Evolutionary conservation across 2,888 invertebrate species (phyloP), one percentile per base, ranked within the genome.

Genomic region (Exocentrus adspersus): DNA sequence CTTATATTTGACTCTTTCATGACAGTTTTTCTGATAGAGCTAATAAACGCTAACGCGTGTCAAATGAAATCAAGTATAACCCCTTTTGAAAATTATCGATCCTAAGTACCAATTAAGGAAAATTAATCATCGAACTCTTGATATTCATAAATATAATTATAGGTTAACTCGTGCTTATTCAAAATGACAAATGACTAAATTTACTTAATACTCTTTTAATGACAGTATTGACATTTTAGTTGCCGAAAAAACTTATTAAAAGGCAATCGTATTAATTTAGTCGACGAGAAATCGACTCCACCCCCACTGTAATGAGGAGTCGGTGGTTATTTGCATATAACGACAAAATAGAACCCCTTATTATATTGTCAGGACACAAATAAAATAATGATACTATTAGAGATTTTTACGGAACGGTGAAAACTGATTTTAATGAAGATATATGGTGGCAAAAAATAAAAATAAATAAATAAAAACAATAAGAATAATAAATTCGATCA

Each of bases 131-230:
- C 42, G 16, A 63, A 62, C 65, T 65, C 64, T 63, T 69, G 67
- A 72, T 74, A 72, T 65, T 69, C 68, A 63, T 41, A 62, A 68
- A 48, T 32, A 50, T 67, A 64, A 67, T 67, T 67, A 62, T 37
- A 51, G 57, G 52, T 58, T 61, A 41, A 50, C 30, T 51, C 53
- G 46, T 61, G 62, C 62, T 62, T 53, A 66, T 71, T 68, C 69
- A 72, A 66, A 65, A 75, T 78, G 78, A 78, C 76, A 78, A 78
- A 78, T 77, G 77, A 74, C 74, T 77, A 69, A 76, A 77, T 77
- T 77, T 76, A 74, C 72, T 70, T 78, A 78, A 78, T 78, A 75
- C 70, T 68, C 68, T 75, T 78, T 76, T 78, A 78, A 78, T 78
- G 75, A 77, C 64, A 74, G 72, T 68, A 60, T 60, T 46, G 56